Percentiles rank a stretch among this genome's conserved stretches.
Evolutionary conservation across 2,888 invertebrate genomes (phyloP).

Genomic region (Torymus tubicola): DNA sequence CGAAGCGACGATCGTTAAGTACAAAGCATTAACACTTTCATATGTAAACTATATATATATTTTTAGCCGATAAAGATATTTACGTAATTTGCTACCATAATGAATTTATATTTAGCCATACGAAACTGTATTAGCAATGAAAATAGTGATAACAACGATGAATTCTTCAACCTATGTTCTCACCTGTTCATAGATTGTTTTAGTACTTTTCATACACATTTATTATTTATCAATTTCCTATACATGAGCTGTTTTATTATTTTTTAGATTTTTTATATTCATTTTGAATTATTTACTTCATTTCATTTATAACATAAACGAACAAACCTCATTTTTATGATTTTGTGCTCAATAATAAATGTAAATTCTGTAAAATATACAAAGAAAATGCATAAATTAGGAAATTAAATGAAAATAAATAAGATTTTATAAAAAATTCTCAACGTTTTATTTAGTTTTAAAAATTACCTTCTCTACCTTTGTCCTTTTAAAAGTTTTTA

Average conservation of each 20-base stretch:
- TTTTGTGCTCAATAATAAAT: conserved; percentile 38
- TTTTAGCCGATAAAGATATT: conserved; percentile 51
- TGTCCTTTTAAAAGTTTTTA: too few species aligned
- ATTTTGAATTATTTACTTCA: conserved; percentile 3
- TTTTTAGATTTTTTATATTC: conserved; percentile 24
- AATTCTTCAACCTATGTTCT: conserved; percentile 18
- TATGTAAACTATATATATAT: conserved; percentile 43
- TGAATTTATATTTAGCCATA: conserved; percentile 48
- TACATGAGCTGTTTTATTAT: background rate
- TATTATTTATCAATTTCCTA: conserved; percentile 1
- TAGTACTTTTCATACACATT: conserved; percentile 12
- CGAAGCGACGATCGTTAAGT: conserved; percentile 53
- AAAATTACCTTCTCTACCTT: too few species aligned
- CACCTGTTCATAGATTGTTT: too few species aligned
- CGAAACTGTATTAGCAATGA: conserved; percentile 36
- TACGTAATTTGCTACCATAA: conserved; percentile 53
- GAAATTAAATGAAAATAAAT: conserved; percentile 41
- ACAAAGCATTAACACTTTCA: conserved; percentile 53
- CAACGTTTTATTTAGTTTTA: too few species aligned
- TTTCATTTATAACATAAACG: too few species aligned
- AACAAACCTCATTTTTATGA: background rate
- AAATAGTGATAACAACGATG: conserved; percentile 39
- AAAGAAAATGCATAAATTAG: conserved; percentile 17
- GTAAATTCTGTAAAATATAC: conserved; percentile 48
- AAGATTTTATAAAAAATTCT: conserved; percentile 30